Percentiles rank a stretch among this genome's conserved stretches.
Evolutionary conservation across 1,140 invertebrate genomes (phyloP).

Genomic region (Vanessa tameamea): DNA sequence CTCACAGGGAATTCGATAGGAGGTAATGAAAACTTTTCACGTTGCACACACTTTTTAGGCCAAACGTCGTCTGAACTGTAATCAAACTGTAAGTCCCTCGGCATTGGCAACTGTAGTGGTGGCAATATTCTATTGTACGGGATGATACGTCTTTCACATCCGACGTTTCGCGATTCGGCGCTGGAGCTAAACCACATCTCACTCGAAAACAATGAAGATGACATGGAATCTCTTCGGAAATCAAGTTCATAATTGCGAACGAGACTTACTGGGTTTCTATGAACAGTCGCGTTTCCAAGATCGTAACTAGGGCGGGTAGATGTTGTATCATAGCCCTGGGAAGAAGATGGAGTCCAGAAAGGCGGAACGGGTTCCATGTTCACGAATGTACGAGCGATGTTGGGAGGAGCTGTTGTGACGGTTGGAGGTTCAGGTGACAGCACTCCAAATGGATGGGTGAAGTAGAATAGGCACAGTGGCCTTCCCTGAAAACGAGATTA

Average conservation of each 20-base stretch:
- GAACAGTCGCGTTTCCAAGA: slow-evolving; percentile 48
- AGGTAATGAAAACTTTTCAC: slow-evolving; percentile 60
- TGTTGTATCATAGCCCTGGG: slow-evolving; percentile 31
- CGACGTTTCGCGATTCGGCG: slow-evolving; percentile 42
- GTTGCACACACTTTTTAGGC: slow-evolving; percentile 48
- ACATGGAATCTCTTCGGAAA: slow-evolving; percentile 45
- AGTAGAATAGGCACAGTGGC: slow-evolving; percentile 78
- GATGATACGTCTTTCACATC: slow-evolving; percentile 45
- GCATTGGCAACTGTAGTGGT: slow-evolving; percentile 54
- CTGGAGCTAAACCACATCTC: slow-evolving; percentile 59
- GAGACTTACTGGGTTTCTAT: slow-evolving; percentile 44
- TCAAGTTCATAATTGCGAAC: slow-evolving; percentile 47
- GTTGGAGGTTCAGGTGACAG: slow-evolving; percentile 71
- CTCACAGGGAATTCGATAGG: slow-evolving; percentile 54
- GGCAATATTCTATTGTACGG: slow-evolving; percentile 59
- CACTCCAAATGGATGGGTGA: slow-evolving; percentile 78
- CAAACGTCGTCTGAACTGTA: slow-evolving; percentile 54
- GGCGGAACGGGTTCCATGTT: slow-evolving; percentile 58
- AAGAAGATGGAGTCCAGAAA: slow-evolving; percentile 38
- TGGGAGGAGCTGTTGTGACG: slow-evolving; percentile 44
- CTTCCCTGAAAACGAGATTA: slow-evolving; percentile 56
- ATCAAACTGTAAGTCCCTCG: slow-evolving; percentile 37
- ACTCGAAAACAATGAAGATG: slow-evolving; percentile 59
- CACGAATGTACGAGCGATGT: slow-evolving; percentile 52
- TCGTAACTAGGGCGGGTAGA: slow-evolving; percentile 44